Evolutionary conservation across 1,140 invertebrate genomes (phyloP).

Genomic region (Samia ricini): DNA sequence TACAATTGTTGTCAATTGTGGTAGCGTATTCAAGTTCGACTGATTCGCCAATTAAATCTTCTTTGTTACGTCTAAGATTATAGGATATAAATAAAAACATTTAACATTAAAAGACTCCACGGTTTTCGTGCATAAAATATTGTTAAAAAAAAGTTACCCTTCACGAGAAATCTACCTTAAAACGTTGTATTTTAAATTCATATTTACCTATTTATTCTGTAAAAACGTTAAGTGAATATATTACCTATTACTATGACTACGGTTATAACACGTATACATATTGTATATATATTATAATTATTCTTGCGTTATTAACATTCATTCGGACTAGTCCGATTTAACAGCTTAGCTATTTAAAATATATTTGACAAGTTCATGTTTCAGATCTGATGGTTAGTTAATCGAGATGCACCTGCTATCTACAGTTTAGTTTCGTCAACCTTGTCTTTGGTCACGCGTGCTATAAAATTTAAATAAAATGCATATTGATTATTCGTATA

Average conservation of each 20-base stretch:
- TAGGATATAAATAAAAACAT: no score
- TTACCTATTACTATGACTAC: no score
- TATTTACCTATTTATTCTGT: not conserved
- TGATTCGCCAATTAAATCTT: no score
- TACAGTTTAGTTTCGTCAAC: constrained; percentile 3
- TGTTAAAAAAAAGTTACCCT: not conserved
- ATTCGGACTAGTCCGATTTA: not conserved
- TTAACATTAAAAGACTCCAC: not conserved
- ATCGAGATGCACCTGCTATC: constrained; percentile 7
- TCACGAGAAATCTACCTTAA: not conserved
- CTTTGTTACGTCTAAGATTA: no score
- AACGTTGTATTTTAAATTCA: not conserved
- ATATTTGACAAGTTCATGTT: constrained; percentile 3
- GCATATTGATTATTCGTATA: constrained; percentile 6
- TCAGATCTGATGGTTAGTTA: constrained; percentile 3
- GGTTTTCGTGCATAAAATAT: not conserved
- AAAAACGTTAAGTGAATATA: no score
- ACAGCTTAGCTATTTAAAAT: not conserved
- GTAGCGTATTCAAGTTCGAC: no score
- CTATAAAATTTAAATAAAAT: constrained; percentile 7
- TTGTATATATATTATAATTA: not conserved
- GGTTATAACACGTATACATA: no score
- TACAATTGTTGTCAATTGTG: no score
- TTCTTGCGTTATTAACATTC: not conserved
- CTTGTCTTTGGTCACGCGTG: not conserved